Base-by-base conservation (phyloP, 1,140 invertebrate species). In the Zaprionus ghesquierei region DNA sequence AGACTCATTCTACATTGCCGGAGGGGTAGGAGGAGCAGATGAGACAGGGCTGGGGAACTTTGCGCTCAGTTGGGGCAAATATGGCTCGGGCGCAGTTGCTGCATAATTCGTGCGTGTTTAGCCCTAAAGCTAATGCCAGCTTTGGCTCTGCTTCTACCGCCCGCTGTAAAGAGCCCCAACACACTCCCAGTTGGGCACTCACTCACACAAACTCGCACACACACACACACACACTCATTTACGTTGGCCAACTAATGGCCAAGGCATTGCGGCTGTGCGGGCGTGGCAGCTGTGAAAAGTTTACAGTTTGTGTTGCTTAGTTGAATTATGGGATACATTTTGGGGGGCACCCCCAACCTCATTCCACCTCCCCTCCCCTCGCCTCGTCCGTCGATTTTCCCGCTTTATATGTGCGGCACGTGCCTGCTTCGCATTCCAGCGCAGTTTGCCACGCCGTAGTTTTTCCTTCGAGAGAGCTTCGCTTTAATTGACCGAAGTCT, bases 271-370 rank as follows among this genome's bases (percentile, higher is more conserved):
- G 8, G 10, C 41, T 46, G 9, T 12, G 25, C 9, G 51, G 46
- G 56, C 18, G 41, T 41, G 62, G 41, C 50, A 44, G 62, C 69
- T 56, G 56, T 46, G 23, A 65, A 70, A 74, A 59, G 75, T 80
- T 68, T 74, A 71, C 60, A 68, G 69, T 69, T 74, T 75, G 55
- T 46, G 77, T 77, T 49, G 49, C 56, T 60, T 73, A 77, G 77
- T 80, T 85, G 81, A 77, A 77, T 74, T 73, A 77, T 77, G 75
- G 63, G 46, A 56, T 33, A 69, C 70, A 53, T 72, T 72, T 60
- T 66, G 46, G 61, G n/a, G 46, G 61, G n/a, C 38, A 53, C 62
- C 35, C 54, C 41, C 31, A 4, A n/a, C n/a, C 53, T 25, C 29
- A 44, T 68, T 13, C 18, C n/a, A 15, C 3, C 10, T 27, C 8